phyloP scores from a whole-genome alignment of 2,888 invertebrate species.

The Reticulitermes lucifugus region DNA sequence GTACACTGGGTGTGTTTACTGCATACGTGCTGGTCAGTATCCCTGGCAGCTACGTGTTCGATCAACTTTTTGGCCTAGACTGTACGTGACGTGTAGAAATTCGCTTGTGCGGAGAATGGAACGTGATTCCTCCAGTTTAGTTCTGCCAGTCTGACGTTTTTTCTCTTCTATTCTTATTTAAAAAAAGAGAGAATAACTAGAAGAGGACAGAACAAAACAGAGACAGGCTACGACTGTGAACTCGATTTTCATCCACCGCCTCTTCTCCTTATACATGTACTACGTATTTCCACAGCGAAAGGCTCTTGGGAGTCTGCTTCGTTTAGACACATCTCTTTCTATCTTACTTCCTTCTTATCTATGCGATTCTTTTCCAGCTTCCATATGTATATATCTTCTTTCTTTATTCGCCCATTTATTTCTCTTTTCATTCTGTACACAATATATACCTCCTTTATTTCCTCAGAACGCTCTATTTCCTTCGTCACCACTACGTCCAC shows the following conservation, averaged over 20 bases:
- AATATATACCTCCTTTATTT: not conserved
- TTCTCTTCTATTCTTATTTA: not conserved
- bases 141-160: not conserved
- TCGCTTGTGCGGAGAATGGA: slow-evolving; percentile 15
- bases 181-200: not conserved
- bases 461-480: not conserved
- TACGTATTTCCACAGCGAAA: not conserved
- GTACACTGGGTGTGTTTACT: slow-evolving; percentile 6
- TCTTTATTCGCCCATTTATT: not conserved
- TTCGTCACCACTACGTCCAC: not conserved
- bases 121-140: slow-evolving; percentile 27
- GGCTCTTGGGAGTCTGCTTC: not conserved
- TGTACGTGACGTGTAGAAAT: slow-evolving; percentile 26
- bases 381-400: not conserved
- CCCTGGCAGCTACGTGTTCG: slow-evolving; percentile 23
- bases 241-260: slow-evolving; percentile 3
- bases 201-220: not conserved
- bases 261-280: not conserved
- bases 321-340: not conserved
- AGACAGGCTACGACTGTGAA: not conserved
- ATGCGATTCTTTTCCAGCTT: not conserved
- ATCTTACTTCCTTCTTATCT: not conserved
- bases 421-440: not conserved
- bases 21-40: not conserved
- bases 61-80: slow-evolving; percentile 20